Evolutionary conservation across 2,113 vertebrate genomes (phyloP).

Genomic region (Paralichthys olivaceus): DNA sequence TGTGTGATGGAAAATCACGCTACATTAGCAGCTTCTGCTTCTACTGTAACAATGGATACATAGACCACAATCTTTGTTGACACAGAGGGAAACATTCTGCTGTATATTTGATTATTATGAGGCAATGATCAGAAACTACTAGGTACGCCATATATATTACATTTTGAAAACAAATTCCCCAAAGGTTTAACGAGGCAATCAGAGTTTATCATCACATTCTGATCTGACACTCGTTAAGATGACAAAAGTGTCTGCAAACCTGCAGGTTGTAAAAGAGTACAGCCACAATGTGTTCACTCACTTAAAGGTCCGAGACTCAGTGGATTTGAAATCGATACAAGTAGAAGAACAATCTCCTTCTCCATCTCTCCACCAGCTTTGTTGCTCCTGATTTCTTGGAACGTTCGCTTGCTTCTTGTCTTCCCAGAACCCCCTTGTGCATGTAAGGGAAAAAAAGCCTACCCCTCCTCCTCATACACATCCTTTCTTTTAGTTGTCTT

Average conservation of each 20-base stretch:
- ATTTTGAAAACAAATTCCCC: neutral
- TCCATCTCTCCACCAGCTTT: neutral
- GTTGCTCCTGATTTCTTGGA: conserved; percentile 45
- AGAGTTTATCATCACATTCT: neutral
- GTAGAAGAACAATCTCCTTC: neutral
- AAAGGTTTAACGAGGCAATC: neutral
- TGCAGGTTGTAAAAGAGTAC: neutral
- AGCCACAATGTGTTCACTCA: neutral
- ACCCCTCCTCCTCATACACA: neutral
- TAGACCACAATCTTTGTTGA: too few species aligned
- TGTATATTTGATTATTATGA: neutral
- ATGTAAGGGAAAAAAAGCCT: conserved; percentile 39
- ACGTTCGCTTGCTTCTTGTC: conserved; percentile 36
- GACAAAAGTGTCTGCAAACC: neutral
- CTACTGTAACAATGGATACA: neutral
- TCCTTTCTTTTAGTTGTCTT: conserved; percentile 10
- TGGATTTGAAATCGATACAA: conserved; percentile 3
- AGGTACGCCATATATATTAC: neutral
- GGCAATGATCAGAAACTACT: neutral
- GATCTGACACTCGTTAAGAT: neutral
- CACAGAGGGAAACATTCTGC: neutral
- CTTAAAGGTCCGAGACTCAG: neutral
- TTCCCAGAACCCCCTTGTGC: conserved; percentile 35
- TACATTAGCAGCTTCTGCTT: neutral
- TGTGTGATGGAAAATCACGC: neutral